These are phyloP conservation scores for Pardosa pseudoannulata DNA, from an alignment of 2,888 invertebrate genomes.

Conservation along the genomic window DNA sequence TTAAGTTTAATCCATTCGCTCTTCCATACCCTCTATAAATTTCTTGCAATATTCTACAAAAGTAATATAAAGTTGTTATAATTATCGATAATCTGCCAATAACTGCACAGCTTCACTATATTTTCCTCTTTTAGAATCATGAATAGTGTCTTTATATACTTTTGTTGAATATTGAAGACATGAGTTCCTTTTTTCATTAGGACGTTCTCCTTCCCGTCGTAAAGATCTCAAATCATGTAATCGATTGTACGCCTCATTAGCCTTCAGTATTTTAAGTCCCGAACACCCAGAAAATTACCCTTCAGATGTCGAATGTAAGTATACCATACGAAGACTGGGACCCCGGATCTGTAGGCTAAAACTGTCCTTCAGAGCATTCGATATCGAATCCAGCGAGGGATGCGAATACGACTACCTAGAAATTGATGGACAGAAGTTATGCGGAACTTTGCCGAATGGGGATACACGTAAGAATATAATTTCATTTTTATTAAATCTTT, in stretches of 20 bases:
- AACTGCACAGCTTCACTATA: too few relatives aligned
- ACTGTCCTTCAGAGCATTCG: constrained; percentile 74
- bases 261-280: constrained; percentile 73
- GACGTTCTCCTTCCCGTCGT: constrained; percentile 42
- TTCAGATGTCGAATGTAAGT: constrained; percentile 71
- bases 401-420: constrained; percentile 74
- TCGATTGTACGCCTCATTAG: constrained; percentile 55
- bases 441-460: constrained; percentile 73
- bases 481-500: too few relatives aligned
- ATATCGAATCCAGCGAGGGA: constrained; percentile 73
- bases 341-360: constrained; percentile 74
- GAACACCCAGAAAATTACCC: constrained; percentile 74
- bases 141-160: too few relatives aligned
- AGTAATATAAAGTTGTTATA: too few relatives aligned
- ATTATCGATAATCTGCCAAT: too few relatives aligned
- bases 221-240: constrained; percentile 57
- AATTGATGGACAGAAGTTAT: constrained; percentile 73
- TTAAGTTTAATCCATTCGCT: too few relatives aligned
- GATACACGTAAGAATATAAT: constrained; percentile 72
- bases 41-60: too few relatives aligned
- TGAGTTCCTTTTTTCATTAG: constrained; percentile 8
- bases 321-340: constrained; percentile 71
- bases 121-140: too few relatives aligned
- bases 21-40: too few relatives aligned
- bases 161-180: neutral